phyloP scores from a whole-genome alignment of 2,888 invertebrate genomes.

The Clitarchus hookeri region DNA sequence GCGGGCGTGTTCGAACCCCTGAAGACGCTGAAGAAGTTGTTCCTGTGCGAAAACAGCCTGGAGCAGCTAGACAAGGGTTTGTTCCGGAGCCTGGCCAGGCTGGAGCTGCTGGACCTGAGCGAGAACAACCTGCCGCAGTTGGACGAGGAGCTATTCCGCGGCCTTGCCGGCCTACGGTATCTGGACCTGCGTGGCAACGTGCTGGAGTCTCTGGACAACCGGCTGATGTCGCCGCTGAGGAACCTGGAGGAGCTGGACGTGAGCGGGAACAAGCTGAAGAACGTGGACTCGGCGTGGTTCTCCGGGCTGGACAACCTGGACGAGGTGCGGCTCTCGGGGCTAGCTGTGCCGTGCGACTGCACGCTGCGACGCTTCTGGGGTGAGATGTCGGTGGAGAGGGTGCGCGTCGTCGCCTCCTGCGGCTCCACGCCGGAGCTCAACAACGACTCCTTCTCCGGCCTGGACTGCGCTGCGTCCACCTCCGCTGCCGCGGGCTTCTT shows the following conservation, averaged over 20 bases:
- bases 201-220: background rate
- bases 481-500: background rate
- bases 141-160: background rate
- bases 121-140: background rate
- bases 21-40: background rate
- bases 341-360: background rate
- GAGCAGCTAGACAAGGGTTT: background rate
- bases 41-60: slow-evolving; percentile 3
- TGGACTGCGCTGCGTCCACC: background rate
- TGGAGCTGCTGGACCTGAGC: slow-evolving; percentile 12
- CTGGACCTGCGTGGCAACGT: background rate
- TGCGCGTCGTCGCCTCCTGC: background rate
- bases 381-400: background rate
- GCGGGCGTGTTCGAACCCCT: background rate
- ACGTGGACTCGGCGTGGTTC: background rate
- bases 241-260: background rate
- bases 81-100: background rate
- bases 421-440: background rate
- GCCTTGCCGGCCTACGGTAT: background rate
- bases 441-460: background rate
- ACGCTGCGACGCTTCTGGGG: background rate
- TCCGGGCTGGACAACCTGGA: background rate
- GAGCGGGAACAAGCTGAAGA: background rate
- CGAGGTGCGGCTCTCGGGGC: background rate
- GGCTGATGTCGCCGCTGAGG: background rate